phyloP scores from a whole-genome alignment of 2,113 vertebrate genomes.

The Lota lota region DNA sequence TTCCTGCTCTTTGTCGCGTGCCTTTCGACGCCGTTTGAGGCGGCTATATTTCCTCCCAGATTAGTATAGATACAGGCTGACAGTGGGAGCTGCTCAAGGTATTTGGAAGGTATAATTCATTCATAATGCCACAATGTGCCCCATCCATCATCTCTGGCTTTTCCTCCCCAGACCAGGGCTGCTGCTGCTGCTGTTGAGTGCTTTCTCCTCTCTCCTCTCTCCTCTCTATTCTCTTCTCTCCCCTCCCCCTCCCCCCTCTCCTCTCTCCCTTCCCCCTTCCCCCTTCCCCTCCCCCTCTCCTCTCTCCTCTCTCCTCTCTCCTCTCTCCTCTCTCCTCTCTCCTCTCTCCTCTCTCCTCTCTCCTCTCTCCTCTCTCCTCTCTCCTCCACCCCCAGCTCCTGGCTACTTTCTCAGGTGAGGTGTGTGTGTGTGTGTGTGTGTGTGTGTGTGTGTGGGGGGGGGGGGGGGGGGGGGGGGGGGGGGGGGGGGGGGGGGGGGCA shows the following conservation, averaged over 20 bases:
- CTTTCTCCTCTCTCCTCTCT: neutral
- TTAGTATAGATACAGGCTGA: constrained; percentile 89
- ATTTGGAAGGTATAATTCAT: constrained; percentile 94
- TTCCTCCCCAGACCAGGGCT: constrained; percentile 50
- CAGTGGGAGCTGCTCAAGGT: constrained; percentile 88
- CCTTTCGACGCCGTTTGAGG: constrained; percentile 79
- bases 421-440: no score
- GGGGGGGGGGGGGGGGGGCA: neutral
- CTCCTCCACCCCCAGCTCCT: constrained; percentile 59
- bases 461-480: constrained; percentile 9
- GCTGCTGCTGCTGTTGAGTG: neutral
- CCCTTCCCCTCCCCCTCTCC: no score
- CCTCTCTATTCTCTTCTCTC: neutral
- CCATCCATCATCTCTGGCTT: constrained; percentile 84
- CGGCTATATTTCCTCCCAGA: constrained; percentile 86
- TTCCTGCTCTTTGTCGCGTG: constrained; percentile 53
- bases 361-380: no score
- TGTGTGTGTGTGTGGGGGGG: no score
- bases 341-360: no score
- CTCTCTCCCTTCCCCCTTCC: neutral
- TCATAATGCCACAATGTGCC: constrained; percentile 87
- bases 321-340: no score
- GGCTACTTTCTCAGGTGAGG: constrained; percentile 62
- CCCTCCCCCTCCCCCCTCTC: constrained; percentile 47
- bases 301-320: no score